Percentiles rank a stretch among this genome's conserved stretches.
Evolutionary conservation across 2,797 vertebrate species (phyloP).

Genomic region (Rousettus madagascariensis): DNA sequence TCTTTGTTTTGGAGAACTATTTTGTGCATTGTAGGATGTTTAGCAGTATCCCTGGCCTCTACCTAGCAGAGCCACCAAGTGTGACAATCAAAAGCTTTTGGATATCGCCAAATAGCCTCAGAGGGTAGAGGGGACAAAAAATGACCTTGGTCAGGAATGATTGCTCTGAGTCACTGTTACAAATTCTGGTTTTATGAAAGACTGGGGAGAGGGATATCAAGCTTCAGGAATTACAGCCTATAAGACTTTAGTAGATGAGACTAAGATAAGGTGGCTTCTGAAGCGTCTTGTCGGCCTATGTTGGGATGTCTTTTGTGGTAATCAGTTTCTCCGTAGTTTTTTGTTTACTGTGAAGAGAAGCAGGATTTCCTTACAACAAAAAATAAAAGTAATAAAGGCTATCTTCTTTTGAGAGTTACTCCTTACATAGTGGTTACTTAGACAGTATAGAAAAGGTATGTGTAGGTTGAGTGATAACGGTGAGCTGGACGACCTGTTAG

Average conservation of each 20-base stretch:
- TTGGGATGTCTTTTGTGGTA: not conserved
- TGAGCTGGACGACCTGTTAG: not conserved
- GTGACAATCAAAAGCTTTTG: not conserved
- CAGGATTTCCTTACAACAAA: not conserved
- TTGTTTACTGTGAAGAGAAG: not conserved
- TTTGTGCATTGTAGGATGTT: too few species aligned
- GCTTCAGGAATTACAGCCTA: not conserved
- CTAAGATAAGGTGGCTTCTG: not conserved
- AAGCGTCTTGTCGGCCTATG: not conserved
- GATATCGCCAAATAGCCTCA: not conserved
- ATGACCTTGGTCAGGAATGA: not conserved
- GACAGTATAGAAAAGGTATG: accelerated
- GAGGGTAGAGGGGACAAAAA: accelerated
- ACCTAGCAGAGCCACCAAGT: accelerated
- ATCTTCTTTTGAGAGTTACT: not conserved
- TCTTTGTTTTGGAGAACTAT: not conserved
- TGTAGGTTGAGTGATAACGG: not conserved
- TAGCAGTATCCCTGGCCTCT: not conserved
- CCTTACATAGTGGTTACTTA: not conserved
- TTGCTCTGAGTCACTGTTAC: not conserved
- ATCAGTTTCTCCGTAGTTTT: not conserved
- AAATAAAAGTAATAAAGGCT: not conserved
- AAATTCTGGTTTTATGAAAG: not conserved
- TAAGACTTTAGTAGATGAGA: not conserved
- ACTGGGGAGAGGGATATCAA: not conserved